phyloP scores from a whole-genome alignment of 2,888 invertebrate genomes.

The Parapristionchus giblindavisi region DNA sequence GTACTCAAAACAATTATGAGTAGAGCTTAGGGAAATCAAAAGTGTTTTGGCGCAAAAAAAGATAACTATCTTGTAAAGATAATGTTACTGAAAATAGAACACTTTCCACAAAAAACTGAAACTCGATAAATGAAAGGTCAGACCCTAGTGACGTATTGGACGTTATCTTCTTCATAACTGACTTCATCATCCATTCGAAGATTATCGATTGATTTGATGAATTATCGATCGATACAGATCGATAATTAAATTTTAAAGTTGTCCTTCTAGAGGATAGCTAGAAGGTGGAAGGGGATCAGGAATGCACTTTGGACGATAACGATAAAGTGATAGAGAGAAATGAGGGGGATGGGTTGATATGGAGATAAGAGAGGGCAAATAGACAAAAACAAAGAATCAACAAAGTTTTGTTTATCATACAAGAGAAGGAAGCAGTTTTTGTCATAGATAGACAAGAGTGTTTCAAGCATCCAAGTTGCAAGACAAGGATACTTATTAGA shows the following conservation, averaged over 20 bases:
- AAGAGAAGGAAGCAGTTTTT: too few relatives aligned
- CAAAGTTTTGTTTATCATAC: too few relatives aligned
- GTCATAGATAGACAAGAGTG: too few relatives aligned
- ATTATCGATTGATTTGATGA: neutral
- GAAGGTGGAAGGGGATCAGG: neutral
- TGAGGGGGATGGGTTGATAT: neutral
- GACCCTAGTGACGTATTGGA: slow-evolving; percentile 23
- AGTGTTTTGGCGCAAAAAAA: too few relatives aligned
- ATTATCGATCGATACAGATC: neutral
- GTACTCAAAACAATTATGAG: too few relatives aligned
- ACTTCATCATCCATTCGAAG: slow-evolving; percentile 9
- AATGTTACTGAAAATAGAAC: too few relatives aligned
- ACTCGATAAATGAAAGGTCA: neutral
- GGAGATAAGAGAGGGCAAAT: neutral
- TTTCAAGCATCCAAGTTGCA: too few relatives aligned
- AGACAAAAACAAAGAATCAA: neutral
- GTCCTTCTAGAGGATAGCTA: slow-evolving; percentile 32
- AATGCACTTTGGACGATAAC: neutral
- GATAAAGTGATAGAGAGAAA: slow-evolving; percentile 1
- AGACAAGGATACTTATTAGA: too few relatives aligned
- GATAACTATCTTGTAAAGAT: too few relatives aligned
- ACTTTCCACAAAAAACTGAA: too few relatives aligned
- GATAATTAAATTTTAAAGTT: slow-evolving; percentile 1
- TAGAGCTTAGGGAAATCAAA: too few relatives aligned
- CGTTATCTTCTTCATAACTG: neutral